phyloP scores from a whole-genome alignment of 2,888 invertebrate species.

The Drosophila sordidula region DNA sequence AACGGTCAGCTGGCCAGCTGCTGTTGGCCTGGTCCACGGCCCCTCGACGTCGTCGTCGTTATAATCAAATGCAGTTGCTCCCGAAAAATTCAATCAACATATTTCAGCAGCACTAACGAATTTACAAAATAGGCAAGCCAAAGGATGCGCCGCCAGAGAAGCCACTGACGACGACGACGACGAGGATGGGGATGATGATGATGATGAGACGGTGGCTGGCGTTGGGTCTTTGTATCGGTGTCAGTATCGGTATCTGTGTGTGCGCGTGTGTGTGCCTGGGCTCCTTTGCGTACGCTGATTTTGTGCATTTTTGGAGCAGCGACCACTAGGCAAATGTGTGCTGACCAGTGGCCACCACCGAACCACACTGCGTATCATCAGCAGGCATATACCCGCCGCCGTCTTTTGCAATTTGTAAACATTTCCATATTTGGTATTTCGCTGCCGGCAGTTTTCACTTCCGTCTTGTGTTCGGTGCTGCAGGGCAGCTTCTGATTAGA shows the following conservation, averaged over 20 bases:
- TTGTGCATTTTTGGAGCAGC: constrained; percentile 70
- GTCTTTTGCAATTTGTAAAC: constrained; percentile 82
- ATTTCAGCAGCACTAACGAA: constrained; percentile 82
- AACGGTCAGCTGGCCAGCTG: constrained; percentile 45
- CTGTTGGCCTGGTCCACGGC: constrained; percentile 18
- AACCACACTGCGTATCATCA: constrained; percentile 35
- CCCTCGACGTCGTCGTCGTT: constrained; percentile 52
- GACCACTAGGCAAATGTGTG: constrained; percentile 62
- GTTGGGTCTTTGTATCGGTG: constrained; percentile 44
- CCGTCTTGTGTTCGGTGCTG: constrained; percentile 44
- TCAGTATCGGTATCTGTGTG: constrained; percentile 27
- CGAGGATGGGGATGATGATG: constrained; percentile 32
- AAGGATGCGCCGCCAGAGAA: constrained; percentile 71
- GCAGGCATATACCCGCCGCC: constrained; percentile 22
- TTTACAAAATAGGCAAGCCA: constrained; percentile 82
- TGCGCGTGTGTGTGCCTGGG: neutral
- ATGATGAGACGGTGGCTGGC: constrained; percentile 50
- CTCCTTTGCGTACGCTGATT: constrained; percentile 62
- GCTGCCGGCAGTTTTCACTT: constrained; percentile 50
- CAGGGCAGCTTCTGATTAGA: constrained; percentile 49
- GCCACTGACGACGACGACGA: constrained; percentile 15
- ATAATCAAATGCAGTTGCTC: constrained; percentile 81
- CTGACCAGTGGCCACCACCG: constrained; percentile 59
- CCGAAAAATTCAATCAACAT: constrained; percentile 82
- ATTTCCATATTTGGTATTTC: constrained; percentile 82